Evolutionary conservation across 2,113 vertebrate genomes (phyloP), one percentile per base, ranked within the genome.

Genomic region (Chunga burmeisteri): DNA sequence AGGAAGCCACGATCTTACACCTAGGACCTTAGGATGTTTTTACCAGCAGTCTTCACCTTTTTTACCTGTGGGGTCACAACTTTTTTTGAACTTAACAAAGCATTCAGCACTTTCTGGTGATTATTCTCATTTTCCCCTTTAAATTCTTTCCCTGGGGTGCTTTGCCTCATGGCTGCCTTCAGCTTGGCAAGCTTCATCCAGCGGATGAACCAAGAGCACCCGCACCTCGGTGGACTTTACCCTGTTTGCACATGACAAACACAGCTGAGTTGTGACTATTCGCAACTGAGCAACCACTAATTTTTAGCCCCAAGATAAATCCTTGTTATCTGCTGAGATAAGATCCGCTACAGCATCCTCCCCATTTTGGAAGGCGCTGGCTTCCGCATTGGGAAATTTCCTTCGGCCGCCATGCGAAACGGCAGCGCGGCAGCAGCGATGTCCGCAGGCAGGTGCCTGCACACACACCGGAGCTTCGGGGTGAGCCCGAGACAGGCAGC

Each of bases 191-290:
- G 38, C 72, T 86, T 55, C 10, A 4, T 46, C 59, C 81, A 13
- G 4, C 0, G 4, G 71, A 38, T 3, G 44, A 27, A 22, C 46
- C 1, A 0, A 46, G 72, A 52, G 42, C 67, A 66, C 67, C 63
- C 4, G 0, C 2, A 1, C 29, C 46, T 32, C 1, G 0, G 9
- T 44, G 87, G 89, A 94, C 95, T 93, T 81, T 93, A 81, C 61
- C 19, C 81, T 96, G 89, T 89, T 95, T 96, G 93, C 73, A 27
- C 36, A 81, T 1, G 32, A 71, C 83, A 91, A 86, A 88, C 91
- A 91, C 5, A 3, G 50, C 47, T 2, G 7, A 87, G 77, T 42
- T 85, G 73, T 42, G 81, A 44, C 86, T 56, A 6, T 40, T 44
- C 47, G 86, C 73, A 94, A 50, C 93, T 44, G 47, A 94, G 94